A percentile compares a stretch with the other conserved stretches of the same genome.
phyloP scores from a whole-genome alignment of 1,140 invertebrate species.

The Apis dorsata region DNA sequence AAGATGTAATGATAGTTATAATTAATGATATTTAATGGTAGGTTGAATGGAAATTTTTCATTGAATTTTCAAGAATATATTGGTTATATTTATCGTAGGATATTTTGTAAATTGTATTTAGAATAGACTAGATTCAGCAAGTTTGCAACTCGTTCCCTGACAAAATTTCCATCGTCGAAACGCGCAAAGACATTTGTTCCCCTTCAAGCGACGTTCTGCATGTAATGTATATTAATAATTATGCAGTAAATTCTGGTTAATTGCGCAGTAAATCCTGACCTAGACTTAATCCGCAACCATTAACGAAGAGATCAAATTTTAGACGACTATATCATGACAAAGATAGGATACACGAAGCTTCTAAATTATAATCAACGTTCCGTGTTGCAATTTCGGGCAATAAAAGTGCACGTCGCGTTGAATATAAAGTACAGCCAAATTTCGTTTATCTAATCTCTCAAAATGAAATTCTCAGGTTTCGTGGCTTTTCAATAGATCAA shows the following conservation, averaged over 20 bases:
- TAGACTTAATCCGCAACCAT: slow-evolving; percentile 7
- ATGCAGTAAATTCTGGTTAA: slow-evolving; percentile 33
- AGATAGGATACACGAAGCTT: slow-evolving; percentile 20
- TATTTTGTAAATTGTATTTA: neutral
- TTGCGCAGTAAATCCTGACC: slow-evolving; percentile 36
- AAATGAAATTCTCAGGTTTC: too few species aligned
- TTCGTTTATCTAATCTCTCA: neutral
- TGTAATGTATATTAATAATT: slow-evolving; percentile 43
- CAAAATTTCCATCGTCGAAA: slow-evolving; percentile 24
- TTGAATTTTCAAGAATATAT: too few species aligned
- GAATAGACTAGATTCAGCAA: neutral
- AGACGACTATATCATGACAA: neutral
- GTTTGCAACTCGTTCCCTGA: neutral
- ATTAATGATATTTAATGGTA: too few species aligned
- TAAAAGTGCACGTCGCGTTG: neutral
- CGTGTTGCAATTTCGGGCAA: neutral
- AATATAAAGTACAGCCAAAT: neutral
- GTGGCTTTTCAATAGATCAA: too few species aligned
- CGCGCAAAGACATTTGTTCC: slow-evolving; percentile 29
- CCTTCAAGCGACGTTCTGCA: neutral
- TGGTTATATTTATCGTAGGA: neutral
- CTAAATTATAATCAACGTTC: neutral
- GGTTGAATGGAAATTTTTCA: too few species aligned
- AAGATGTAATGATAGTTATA: too few species aligned
- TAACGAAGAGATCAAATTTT: slow-evolving; percentile 47